These are phyloP conservation scores for Taeniopygia guttata DNA, from an alignment of 2,797 vertebrate genomes.

Conservation along the genomic window DNA sequence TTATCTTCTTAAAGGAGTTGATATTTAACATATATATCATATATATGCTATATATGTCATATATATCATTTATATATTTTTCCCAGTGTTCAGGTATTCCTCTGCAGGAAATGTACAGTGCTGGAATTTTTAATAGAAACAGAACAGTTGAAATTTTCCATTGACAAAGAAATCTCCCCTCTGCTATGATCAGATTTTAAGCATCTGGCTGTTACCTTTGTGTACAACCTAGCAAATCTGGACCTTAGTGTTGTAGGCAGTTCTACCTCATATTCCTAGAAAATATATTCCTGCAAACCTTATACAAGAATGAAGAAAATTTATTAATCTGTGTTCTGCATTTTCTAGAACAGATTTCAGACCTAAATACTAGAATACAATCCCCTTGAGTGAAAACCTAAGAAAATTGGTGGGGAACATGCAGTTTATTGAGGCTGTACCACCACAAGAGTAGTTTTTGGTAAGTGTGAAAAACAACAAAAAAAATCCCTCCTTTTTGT, in stretches of 20 bases:
- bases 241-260: background rate
- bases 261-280: background rate
- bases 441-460: background rate
- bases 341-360: background rate
- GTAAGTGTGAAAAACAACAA: background rate
- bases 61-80: background rate
- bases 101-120: background rate
- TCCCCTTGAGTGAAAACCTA: background rate
- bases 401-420: background rate
- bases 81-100: background rate
- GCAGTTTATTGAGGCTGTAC: background rate
- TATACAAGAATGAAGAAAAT: background rate
- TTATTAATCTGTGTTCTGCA: background rate
- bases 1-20: background rate
- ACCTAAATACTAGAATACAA: background rate
- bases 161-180: background rate
- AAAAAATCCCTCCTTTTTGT: fast-evolving
- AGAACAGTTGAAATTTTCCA: background rate
- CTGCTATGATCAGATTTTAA: background rate
- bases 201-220: background rate
- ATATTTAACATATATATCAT: background rate
- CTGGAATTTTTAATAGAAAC: background rate
- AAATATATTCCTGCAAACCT: background rate
- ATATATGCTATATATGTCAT: no score
- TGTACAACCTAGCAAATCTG: background rate